Evolutionary conservation across 1,140 invertebrate genomes (phyloP).

Genomic region (Musca vetustissima): DNA sequence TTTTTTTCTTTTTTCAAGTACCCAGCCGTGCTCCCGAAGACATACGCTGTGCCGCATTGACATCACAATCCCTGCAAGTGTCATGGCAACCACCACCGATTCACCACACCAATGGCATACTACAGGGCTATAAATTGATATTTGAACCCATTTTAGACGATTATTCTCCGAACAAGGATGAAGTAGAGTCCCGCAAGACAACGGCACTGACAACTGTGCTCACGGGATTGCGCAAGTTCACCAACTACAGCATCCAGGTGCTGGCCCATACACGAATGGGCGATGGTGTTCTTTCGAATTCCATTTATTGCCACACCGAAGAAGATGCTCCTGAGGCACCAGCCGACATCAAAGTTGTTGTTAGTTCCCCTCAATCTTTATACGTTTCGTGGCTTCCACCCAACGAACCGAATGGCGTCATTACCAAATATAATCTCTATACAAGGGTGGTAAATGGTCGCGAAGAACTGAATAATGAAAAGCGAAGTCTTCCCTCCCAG

Average conservation of each 20-base stretch:
- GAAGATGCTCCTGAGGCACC: conserved; percentile 84
- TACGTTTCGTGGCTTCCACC: conserved; percentile 81
- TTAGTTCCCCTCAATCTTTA: conserved; percentile 72
- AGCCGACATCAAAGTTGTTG: conserved; percentile 77
- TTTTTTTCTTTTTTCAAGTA: conserved; percentile 56
- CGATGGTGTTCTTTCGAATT: conserved; percentile 70
- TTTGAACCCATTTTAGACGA: conserved; percentile 67
- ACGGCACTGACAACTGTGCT: conserved; percentile 68
- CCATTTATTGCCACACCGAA: conserved; percentile 76
- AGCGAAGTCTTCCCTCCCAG: conserved; percentile 64
- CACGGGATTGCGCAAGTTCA: conserved; percentile 71
- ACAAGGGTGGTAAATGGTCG: conserved; percentile 69
- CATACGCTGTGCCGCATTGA: conserved; percentile 69
- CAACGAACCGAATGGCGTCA: conserved; percentile 73
- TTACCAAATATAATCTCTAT: conserved; percentile 80
- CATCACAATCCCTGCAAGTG: conserved; percentile 76
- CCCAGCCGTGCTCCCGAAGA: conserved; percentile 74
- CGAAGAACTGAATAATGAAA: conserved; percentile 70
- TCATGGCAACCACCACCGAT: conserved; percentile 82
- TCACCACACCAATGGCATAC: conserved; percentile 74
- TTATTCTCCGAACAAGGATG: conserved; percentile 57
- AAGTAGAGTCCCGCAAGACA: conserved; percentile 70
- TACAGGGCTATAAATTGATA: conserved; percentile 80
- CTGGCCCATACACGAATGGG: conserved; percentile 80
- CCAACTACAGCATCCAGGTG: conserved; percentile 85